phyloP scores from a whole-genome alignment of 2,113 vertebrate species.

The Melanerpes formicivorus region DNA sequence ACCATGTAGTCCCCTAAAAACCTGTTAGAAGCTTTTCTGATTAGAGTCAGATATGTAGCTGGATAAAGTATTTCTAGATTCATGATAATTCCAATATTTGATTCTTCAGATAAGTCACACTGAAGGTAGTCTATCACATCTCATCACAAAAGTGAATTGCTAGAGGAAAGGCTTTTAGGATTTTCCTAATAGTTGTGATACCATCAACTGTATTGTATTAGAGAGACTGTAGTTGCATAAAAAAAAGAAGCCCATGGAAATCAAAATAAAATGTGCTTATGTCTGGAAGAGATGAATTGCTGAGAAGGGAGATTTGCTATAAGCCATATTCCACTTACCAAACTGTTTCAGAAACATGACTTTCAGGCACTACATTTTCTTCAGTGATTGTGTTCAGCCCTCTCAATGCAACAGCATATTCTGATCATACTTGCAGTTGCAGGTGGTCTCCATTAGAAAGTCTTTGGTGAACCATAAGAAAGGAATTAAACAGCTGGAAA shows the following conservation, averaged over 20 bases:
- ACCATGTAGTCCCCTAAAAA: neutral
- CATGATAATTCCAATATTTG: neutral
- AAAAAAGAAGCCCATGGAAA: neutral
- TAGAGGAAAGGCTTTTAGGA: slow-evolving; percentile 22
- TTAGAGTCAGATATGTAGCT: neutral
- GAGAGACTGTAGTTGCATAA: neutral
- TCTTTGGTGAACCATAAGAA: neutral
- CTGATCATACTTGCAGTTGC: neutral
- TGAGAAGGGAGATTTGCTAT: neutral
- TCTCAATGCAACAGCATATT: neutral
- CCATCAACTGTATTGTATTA: neutral
- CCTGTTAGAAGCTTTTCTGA: neutral
- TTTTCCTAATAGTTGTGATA: slow-evolving; percentile 15
- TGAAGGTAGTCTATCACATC: slow-evolving; percentile 21
- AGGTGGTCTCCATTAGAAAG: neutral
- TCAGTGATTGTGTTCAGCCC: neutral
- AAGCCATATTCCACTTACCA: neutral
- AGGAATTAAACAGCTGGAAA: neutral
- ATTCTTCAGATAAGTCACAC: neutral
- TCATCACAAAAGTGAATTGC: slow-evolving; percentile 8
- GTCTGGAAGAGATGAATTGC: neutral
- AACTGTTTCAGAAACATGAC: neutral
- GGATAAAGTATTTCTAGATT: neutral
- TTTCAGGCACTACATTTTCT: neutral
- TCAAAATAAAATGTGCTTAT: slow-evolving; percentile 19